These are phyloP conservation scores for Sebastes fasciatus DNA, from an alignment of 2,113 vertebrate species.

Conservation along the genomic window DNA sequence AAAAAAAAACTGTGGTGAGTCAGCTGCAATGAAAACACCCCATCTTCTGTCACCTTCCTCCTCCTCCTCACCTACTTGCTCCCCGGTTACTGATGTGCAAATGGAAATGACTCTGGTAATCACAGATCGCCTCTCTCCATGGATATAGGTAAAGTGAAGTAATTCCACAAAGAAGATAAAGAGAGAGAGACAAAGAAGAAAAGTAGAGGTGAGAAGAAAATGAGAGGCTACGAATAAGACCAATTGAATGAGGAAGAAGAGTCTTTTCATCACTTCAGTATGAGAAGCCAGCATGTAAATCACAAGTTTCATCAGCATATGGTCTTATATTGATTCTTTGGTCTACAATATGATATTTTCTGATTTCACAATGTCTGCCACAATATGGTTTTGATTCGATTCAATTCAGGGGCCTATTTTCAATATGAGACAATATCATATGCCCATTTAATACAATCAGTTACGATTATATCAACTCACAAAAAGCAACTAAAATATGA, in stretches of 20 bases:
- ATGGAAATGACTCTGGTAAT: constrained; percentile 46
- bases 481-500: too few species aligned
- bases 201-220: background rate
- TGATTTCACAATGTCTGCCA: too few species aligned
- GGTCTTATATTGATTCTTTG: too few species aligned
- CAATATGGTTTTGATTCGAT: too few species aligned
- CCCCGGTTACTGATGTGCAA: constrained; percentile 19
- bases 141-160: constrained; percentile 30
- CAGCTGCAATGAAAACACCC: constrained; percentile 50
- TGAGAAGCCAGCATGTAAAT: too few species aligned
- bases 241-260: constrained; percentile 7
- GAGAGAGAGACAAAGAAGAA: background rate
- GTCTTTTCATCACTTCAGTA: constrained; percentile 25
- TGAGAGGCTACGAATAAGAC: background rate
- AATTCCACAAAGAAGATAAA: constrained; percentile 2
- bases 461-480: too few species aligned
- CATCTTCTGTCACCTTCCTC: constrained; percentile 23
- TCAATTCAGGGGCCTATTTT: too few species aligned
- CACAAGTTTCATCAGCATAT: too few species aligned
- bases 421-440: too few species aligned
- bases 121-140: constrained; percentile 31
- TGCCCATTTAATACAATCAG: too few species aligned
- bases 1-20: constrained; percentile 22
- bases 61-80: constrained; percentile 1
- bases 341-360: too few species aligned